A percentile compares a stretch with the other conserved stretches of the same genome.
These are phyloP conservation scores for Pseudomugil gertrudae DNA, from an alignment of 2,797 vertebrate species.

Conservation along the genomic window DNA sequence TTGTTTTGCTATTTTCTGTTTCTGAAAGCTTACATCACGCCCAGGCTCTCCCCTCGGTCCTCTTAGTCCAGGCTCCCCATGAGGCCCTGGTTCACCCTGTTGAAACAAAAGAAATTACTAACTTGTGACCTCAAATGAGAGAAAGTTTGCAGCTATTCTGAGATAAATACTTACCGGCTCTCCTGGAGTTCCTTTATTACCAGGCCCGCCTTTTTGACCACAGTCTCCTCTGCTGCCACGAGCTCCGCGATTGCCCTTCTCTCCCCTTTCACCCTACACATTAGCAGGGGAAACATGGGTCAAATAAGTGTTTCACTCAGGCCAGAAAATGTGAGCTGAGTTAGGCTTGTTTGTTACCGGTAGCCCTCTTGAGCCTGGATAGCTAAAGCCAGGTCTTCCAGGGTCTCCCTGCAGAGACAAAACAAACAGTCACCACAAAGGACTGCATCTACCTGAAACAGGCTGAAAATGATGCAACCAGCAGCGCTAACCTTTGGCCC, in stretches of 20 bases:
- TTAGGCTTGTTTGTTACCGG: constrained; percentile 72
- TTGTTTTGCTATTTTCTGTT: not conserved
- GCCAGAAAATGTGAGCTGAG: not conserved
- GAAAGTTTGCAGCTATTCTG: not conserved
- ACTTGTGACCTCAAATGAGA: not conserved
- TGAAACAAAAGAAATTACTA: constrained; percentile 25
- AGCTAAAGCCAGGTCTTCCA: constrained; percentile 94
- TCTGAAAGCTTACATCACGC: constrained; percentile 65
- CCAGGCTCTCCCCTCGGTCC: constrained; percentile 71
- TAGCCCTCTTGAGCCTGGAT: constrained; percentile 88
- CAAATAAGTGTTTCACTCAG: not conserved
- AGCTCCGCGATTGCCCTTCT: constrained; percentile 84
- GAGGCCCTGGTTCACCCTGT: constrained; percentile 79
- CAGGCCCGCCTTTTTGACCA: constrained; percentile 87
- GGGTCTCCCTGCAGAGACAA: constrained; percentile 83
- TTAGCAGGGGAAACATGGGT: constrained; percentile 2
- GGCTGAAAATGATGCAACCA: not conserved
- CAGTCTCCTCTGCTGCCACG: constrained; percentile 91
- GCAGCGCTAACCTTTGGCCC: constrained; percentile 86
- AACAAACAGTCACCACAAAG: constrained; percentile 28
- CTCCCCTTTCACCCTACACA: constrained; percentile 89
- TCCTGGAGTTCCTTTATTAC: constrained; percentile 85
- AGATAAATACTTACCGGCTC: constrained; percentile 75
- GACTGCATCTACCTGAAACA: not conserved
- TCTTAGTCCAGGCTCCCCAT: constrained; percentile 77